Base-by-base conservation (phyloP, 2,113 vertebrate species). In the Clupea harengus region DNA sequence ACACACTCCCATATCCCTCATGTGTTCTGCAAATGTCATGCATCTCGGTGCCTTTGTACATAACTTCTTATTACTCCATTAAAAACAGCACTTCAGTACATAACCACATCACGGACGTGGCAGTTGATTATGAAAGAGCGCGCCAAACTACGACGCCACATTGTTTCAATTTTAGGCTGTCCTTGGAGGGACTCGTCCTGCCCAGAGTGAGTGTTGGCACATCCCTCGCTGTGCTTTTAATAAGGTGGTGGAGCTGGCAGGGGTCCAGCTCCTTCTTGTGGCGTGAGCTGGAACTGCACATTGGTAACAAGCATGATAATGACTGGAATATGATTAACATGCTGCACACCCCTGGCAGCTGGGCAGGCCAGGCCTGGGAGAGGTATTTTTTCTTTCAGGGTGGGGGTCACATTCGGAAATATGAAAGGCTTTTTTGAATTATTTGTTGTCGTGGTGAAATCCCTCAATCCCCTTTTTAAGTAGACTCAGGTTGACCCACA, bases 11-110 rank as follows among this genome's bases (percentile, higher is more conserved):
- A 87, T 85, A n/a, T 57, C 81, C 57, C 86, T 91, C 93, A 92
- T 86, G 54, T 94, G 94, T 91, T 88, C 84, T 87, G 90, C 93
- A 94, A 94, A 94, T 94, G 92, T 94, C 92, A 86, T 80, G 75
- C 52, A 81, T 90, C 88, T 90, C 64, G 0, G 45, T 47, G 83
- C 72, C 86, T 91, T 93, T 93, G 64, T 91, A 87, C 72, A 78
- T 11, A 39, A 92, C 92, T 91, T 86, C 80, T 87, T 86, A 88
- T 92, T 91, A 93, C 91, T 93, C 91, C 88, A 94, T 94, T 95
- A 94, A 95, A 92, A 92, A 89, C 89, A 89, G 91, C 92, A 91
- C 92, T 93, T 93, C 88, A 92, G 91, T 93, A 93, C 93, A 94
- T 92, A 93, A 95, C 93, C 93, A 46, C 93, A 91, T 86, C 88